These are phyloP conservation scores for Xanthorhoe designata DNA, from an alignment of 2,888 invertebrate genomes.

Conservation along the genomic window DNA sequence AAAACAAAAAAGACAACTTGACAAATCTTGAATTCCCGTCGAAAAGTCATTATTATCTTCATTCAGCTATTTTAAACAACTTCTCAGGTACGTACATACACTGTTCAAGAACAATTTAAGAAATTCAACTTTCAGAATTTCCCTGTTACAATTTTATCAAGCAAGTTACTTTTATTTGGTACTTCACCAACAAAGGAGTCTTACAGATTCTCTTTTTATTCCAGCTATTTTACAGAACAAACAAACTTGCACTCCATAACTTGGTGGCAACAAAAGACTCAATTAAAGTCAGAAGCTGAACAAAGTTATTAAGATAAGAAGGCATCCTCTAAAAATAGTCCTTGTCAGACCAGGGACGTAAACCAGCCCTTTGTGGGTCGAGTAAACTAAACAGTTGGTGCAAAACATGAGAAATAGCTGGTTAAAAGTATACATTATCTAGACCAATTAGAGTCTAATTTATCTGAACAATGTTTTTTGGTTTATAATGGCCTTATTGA, in stretches of 20 bases:
- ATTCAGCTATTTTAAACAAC: too few species aligned
- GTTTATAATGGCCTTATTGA: too few species aligned
- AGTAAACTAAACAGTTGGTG: constrained; percentile 50
- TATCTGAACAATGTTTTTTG: too few species aligned
- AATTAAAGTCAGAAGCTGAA: constrained; percentile 61
- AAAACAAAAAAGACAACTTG: too few species aligned
- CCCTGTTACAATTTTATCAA: constrained; percentile 10
- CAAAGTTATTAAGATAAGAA: constrained; percentile 64
- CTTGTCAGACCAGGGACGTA: constrained; percentile 51
- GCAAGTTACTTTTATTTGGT: constrained; percentile 14
- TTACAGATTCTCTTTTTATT: constrained; percentile 18
- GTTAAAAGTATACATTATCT: background rate
- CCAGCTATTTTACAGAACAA: constrained; percentile 25
- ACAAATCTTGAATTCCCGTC: too few species aligned
- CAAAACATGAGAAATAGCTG: constrained; percentile 39
- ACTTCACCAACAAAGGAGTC: constrained; percentile 10
- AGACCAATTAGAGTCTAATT: background rate
- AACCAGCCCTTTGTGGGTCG: constrained; percentile 60
- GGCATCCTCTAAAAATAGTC: constrained; percentile 60
- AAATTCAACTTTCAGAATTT: background rate
- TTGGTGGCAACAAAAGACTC: constrained; percentile 50
- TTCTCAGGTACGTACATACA: background rate
- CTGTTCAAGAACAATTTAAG: background rate
- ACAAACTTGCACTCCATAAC: constrained; percentile 40
- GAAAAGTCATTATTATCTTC: too few species aligned